A percentile compares a stretch with the other conserved stretches of the same genome.
Conservation (phyloP, 2,797 vertebrate genomes). For the Bovichtus variegatus region DNA sequence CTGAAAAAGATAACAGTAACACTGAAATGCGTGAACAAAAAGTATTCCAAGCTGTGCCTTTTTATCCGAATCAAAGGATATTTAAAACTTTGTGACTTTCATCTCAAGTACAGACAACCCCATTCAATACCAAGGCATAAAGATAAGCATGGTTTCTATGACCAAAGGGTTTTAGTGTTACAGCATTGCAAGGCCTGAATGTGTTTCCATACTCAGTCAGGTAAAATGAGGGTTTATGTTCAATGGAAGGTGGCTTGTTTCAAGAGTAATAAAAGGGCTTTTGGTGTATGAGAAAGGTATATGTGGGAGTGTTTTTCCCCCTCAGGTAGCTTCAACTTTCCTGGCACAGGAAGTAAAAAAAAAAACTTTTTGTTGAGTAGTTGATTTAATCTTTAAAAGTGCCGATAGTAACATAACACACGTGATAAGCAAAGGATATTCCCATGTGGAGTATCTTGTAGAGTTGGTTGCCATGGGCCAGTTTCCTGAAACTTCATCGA, state of each 20-base stretch:
- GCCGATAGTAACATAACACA: slow-evolving; percentile 68
- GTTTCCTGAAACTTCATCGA: slow-evolving; percentile 64
- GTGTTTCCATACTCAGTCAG: slow-evolving; percentile 12
- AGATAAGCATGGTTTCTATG: slow-evolving; percentile 43
- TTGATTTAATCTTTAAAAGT: slow-evolving; percentile 74
- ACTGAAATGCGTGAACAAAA: slow-evolving; percentile 19
- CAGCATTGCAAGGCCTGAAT: slow-evolving; percentile 21
- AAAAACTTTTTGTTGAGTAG: slow-evolving; percentile 48
- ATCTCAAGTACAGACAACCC: slow-evolving; percentile 43
- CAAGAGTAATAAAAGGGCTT: slow-evolving; percentile 42
- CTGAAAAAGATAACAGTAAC: slow-evolving; percentile 38
- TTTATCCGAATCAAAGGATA: slow-evolving; percentile 56
- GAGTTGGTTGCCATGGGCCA: slow-evolving; percentile 54
- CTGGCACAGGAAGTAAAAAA: slow-evolving; percentile 47
- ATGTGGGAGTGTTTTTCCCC: slow-evolving; percentile 38
- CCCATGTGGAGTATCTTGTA: slow-evolving; percentile 66
- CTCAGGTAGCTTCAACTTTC: slow-evolving; percentile 69
- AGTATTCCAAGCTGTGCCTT: neutral
- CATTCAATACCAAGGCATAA: slow-evolving; percentile 34
- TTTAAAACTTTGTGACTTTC: slow-evolving; percentile 59
- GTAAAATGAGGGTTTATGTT: slow-evolving; percentile 48
- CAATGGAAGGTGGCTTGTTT: slow-evolving; percentile 28
- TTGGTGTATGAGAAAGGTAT: slow-evolving; percentile 37
- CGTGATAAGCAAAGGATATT: slow-evolving; percentile 63
- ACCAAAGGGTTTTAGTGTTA: slow-evolving; percentile 48